Base-by-base conservation (phyloP, 1,140 invertebrate genomes). In the Zaprionus taronus region DNA sequence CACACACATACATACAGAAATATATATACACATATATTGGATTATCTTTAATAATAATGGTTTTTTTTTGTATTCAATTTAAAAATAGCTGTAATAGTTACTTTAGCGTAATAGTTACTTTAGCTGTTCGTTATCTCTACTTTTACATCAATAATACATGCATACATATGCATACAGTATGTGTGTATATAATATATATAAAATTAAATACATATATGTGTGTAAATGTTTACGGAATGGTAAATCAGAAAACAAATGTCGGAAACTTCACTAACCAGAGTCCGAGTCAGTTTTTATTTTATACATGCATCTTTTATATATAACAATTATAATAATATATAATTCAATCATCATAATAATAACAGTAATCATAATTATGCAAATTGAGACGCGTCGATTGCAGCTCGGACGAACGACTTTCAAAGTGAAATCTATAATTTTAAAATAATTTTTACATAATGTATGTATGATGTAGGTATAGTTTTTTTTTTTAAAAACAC, bases 41-140 rank as follows among this genome's bases (percentile, higher is more conserved):
- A 69, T 53, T 62, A 69, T 53, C 55, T 60, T 62, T 70, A 74
- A 74, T 34, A 31, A 64, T 73, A 47, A 60, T 58, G 38, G 20
- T 69, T 81, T 89, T 87, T 87, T 87, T 87, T 89, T 72, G 28
- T 83, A 68, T 76, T 81, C 67, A 68, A 84, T 90, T 84, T 84
- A 83, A 83, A 69, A 69, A 79, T 90, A 87, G 87, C 82, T 81
- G 38, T 89, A 89, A 90, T 67, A 75, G 72, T 76, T 89, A 83
- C 65, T 79, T 72, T 87, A 87, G 83, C 78, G 65, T 87, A 89
- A 89, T 84, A 73, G 71, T 73, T 67, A 77, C 63, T 78, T 77
- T 80, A 80, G 75, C 75, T 70, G 70, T 77, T 77, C 76, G 78
- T 80, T 79, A 76, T 24, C 61, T 62, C 15, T 41, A 78, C 61